Percentiles rank a stretch among this genome's conserved stretches.
Evolutionary conservation across 2,797 vertebrate species (phyloP).

Genomic region (Scarus forsteni): DNA sequence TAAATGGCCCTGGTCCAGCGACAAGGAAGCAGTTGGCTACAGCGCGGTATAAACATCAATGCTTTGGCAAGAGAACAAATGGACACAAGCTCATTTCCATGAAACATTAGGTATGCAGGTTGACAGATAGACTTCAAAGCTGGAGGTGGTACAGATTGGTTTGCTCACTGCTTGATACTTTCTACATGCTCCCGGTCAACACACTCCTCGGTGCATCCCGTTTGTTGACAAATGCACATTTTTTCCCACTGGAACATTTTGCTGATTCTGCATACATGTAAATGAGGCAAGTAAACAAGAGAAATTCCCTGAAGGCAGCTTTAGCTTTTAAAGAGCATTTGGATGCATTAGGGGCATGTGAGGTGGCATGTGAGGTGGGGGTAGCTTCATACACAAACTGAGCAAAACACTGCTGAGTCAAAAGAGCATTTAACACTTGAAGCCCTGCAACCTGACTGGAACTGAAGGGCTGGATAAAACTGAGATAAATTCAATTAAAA

Average conservation of each 20-base stretch:
- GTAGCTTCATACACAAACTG: not conserved
- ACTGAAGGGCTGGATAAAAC: not conserved
- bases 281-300: conserved; percentile 14
- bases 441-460: too few relatives aligned
- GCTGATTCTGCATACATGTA: conserved; percentile 16
- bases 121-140: conserved; percentile 66
- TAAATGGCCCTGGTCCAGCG: conserved; percentile 56
- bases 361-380: not conserved
- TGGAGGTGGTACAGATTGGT: conserved; percentile 35
- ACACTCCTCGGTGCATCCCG: conserved; percentile 5
- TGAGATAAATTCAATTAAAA: not conserved
- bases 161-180: conserved; percentile 24
- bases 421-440: not conserved
- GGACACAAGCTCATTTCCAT: conserved; percentile 67
- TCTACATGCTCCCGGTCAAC: conserved; percentile 23
- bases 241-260: not conserved
- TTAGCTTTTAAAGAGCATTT: not conserved
- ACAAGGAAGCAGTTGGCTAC: conserved; percentile 54
- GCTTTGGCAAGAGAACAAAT: conserved; percentile 66
- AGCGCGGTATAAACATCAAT: conserved; percentile 53
- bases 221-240: conserved; percentile 33
- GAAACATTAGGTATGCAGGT: conserved; percentile 60
- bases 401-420: not conserved
- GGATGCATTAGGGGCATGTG: conserved; percentile 3
- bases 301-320: not conserved